phyloP scores from a whole-genome alignment of 2,888 invertebrate genomes.

The Stenodera caucasica region DNA sequence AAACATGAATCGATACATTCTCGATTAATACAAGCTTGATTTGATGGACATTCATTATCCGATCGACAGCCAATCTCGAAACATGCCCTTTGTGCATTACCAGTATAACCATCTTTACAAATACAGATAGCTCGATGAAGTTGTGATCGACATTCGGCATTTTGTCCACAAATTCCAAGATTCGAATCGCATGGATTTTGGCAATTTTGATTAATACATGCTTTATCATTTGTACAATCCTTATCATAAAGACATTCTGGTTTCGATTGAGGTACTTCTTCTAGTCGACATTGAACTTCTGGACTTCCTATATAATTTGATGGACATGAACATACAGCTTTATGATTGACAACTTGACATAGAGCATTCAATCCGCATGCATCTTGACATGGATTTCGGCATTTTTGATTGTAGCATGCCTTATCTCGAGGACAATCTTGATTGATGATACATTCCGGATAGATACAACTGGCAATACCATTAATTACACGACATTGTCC shows the following conservation, averaged over 20 bases:
- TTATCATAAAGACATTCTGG: conserved; percentile 77
- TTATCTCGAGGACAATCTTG: conserved; percentile 82
- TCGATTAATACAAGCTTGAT: conserved; percentile 79
- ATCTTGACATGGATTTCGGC: conserved; percentile 79
- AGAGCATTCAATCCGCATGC: conserved; percentile 84
- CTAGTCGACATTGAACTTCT: conserved; percentile 69
- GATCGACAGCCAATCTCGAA: conserved; percentile 81
- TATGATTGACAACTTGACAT: conserved; percentile 77
- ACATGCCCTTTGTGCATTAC: conserved; percentile 78
- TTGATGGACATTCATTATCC: conserved; percentile 81
- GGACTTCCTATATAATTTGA: conserved; percentile 76
- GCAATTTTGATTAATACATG: conserved; percentile 77
- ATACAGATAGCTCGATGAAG: conserved; percentile 80
- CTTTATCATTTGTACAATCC: conserved; percentile 81
- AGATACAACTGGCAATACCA: conserved; percentile 71
- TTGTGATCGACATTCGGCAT: conserved; percentile 77
- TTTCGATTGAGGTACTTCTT: conserved; percentile 58
- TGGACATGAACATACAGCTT: conserved; percentile 82
- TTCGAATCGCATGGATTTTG: conserved; percentile 72
- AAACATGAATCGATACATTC: conserved; percentile 80
- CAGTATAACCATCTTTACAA: conserved; percentile 80
- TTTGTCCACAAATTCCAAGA: conserved; percentile 70
- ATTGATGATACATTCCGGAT: conserved; percentile 86
- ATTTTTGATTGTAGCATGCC: conserved; percentile 80
- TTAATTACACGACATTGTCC: conserved; percentile 78